A percentile compares a stretch with the other conserved stretches of the same genome.
Evolutionary conservation across 2,888 invertebrate species (phyloP).

Genomic region (Xanthostigma xanthostigma): DNA sequence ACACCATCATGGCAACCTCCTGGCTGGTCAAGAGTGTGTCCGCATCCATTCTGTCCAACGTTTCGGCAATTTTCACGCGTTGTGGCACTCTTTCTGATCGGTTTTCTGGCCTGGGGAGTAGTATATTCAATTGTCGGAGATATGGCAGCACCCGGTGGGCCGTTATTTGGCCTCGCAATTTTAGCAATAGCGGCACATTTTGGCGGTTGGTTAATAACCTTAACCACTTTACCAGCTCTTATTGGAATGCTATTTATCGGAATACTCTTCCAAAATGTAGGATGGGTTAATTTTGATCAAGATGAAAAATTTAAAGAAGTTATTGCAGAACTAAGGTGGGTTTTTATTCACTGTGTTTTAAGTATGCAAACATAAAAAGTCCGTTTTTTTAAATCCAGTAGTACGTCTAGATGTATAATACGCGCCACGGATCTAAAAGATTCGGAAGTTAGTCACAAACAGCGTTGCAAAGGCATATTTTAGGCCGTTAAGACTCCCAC

Average conservation of each 20-base stretch:
- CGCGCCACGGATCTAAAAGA: too few species aligned
- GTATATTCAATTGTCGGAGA: constrained; percentile 61
- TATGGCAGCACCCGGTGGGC: constrained; percentile 71
- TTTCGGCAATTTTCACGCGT: constrained; percentile 71
- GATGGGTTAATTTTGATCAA: constrained; percentile 45
- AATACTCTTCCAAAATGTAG: constrained; percentile 58
- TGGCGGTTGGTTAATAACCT: constrained; percentile 66
- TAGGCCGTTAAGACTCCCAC: too few species aligned
- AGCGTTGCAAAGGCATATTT: too few species aligned
- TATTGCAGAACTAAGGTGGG: constrained; percentile 55
- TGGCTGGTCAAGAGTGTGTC: constrained; percentile 66
- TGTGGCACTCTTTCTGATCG: constrained; percentile 55
- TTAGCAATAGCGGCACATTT: constrained; percentile 64
- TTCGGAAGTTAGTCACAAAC: too few species aligned
- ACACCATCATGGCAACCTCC: constrained; percentile 65
- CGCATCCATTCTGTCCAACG: constrained; percentile 73
- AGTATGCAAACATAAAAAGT: too few species aligned
- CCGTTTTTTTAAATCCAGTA: too few species aligned
- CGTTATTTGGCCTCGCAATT: constrained; percentile 60
- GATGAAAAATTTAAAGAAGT: constrained; percentile 50
- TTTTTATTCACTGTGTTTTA: too few species aligned
- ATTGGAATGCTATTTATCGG: constrained; percentile 81
- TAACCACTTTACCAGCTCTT: constrained; percentile 68
- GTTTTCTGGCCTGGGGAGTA: constrained; percentile 59
- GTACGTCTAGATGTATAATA: too few species aligned